Conservation (phyloP, 2,113 vertebrate genomes). For the Xiphorhynchus elegans region DNA sequence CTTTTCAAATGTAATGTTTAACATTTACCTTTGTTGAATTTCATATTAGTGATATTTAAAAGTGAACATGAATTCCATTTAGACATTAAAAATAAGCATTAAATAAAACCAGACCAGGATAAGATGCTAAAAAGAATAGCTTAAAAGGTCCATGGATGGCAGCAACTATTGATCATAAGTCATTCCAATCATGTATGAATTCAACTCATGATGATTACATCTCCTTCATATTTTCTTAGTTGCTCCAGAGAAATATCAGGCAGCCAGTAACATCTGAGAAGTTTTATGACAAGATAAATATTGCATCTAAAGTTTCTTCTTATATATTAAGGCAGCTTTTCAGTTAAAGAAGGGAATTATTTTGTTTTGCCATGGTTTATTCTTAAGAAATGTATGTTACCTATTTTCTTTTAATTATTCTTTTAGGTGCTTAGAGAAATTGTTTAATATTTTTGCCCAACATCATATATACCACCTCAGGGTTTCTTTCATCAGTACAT, state of each 20-base stretch:
- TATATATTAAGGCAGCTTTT: not conserved
- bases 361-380: not conserved
- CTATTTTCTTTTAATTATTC: not conserved
- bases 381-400: not conserved
- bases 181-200: not conserved
- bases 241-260: not conserved
- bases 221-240: not conserved
- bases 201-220: not conserved
- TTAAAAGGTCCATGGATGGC: not conserved
- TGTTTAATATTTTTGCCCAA: not conserved
- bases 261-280: rapidly evolving
- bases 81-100: not conserved
- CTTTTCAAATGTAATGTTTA: not conserved
- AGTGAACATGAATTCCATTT: not conserved
- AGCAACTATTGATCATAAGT: not conserved
- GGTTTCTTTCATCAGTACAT: not conserved
- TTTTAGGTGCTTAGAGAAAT: not conserved
- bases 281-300: not conserved
- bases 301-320: not conserved
- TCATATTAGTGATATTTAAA: conserved; percentile 10
- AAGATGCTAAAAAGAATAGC: not conserved
- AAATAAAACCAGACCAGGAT: not conserved
- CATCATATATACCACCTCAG: not conserved
- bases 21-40: not conserved
- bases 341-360: not conserved